Percentiles rank a stretch among this genome's conserved stretches.
These are phyloP conservation scores for Cryptomyrus ogoouensis DNA, from an alignment of 2,113 vertebrate genomes.

Conservation along the genomic window DNA sequence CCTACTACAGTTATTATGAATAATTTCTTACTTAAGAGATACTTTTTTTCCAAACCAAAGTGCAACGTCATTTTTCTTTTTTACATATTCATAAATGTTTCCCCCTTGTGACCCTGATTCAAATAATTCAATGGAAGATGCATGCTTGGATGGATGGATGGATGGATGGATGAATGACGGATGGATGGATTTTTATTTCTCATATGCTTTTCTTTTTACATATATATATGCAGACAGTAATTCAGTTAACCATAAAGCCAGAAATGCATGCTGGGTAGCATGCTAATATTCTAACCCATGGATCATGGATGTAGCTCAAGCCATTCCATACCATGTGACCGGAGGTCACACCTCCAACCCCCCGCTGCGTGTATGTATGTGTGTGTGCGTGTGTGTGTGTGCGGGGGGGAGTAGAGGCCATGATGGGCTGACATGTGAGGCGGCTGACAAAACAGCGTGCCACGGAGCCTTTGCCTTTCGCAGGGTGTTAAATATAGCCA, in stretches of 20 bases:
- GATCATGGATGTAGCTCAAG: not conserved
- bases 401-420: not conserved
- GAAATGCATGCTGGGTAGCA: not conserved
- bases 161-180: not conserved
- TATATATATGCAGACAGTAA: not conserved
- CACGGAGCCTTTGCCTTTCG: not conserved
- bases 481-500: constrained; percentile 7
- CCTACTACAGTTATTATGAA: not conserved
- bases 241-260: not conserved
- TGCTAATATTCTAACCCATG: not conserved
- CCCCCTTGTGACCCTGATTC: not conserved
- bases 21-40: not conserved
- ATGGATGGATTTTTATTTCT: not conserved
- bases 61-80: not conserved
- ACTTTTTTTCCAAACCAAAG: not conserved
- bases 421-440: not conserved
- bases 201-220: not conserved
- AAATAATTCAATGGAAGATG: not conserved
- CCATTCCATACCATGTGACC: not conserved
- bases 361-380: not conserved
- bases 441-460: not conserved
- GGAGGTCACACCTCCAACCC: not conserved
- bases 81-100: not conserved
- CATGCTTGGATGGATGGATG: not conserved
- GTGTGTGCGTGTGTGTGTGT: not conserved